These are phyloP conservation scores for Patiria miniata DNA, from an alignment of 35 echinoderm and acorn worm species.

Conservation along the genomic window DNA sequence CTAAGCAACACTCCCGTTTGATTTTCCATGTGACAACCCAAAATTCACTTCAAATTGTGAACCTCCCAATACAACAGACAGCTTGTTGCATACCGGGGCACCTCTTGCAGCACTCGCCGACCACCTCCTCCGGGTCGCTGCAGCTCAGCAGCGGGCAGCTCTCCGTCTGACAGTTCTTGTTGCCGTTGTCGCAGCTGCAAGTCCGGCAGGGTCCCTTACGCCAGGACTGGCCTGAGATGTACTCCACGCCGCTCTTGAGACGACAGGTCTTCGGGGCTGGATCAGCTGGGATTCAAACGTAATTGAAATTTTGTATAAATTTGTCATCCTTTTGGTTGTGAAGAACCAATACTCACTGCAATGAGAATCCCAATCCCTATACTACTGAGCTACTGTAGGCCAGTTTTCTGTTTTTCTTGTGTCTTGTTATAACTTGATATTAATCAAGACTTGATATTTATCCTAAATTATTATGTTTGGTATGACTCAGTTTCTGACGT, in stretches of 20 bases:
- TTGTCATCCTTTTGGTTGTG: not conserved
- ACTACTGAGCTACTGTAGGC: no score
- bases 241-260: constrained; percentile 18
- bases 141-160: not conserved
- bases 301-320: not conserved
- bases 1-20: no score
- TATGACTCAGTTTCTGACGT: no score
- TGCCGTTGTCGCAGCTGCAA: not conserved
- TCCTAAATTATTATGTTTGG: no score
- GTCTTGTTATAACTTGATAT: no score
- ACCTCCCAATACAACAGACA: no score
- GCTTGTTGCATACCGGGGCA: not conserved
- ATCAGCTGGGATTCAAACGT: not conserved
- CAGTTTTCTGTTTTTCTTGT: no score
- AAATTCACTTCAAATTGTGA: no score
- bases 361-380: no score
- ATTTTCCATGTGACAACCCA: no score
- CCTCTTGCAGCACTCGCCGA: not conserved
- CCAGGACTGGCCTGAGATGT: constrained; percentile 18
- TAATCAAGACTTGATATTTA: no score
- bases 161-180: not conserved
- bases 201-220: constrained; percentile 13
- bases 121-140: not conserved
- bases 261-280: not conserved
- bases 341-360: no score